Evolutionary conservation across 1,140 invertebrate species (phyloP).

Genomic region (Drosophila subobscura): DNA sequence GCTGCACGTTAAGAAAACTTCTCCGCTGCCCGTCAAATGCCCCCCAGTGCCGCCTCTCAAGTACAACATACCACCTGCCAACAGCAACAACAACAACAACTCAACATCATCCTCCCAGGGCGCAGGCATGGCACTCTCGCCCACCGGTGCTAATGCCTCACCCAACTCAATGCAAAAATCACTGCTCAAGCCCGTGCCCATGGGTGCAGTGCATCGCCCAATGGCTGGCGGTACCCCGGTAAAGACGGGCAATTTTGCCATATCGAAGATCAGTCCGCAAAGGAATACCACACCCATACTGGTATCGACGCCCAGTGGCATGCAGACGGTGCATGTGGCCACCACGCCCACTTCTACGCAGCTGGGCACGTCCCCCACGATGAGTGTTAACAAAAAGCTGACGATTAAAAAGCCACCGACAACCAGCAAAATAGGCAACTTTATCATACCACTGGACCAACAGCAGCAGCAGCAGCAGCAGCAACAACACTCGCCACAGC

Average conservation of each 20-base stretch:
- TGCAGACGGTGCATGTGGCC: slow-evolving; percentile 82
- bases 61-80: slow-evolving; percentile 63
- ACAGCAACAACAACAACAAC: too few relatives aligned
- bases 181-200: slow-evolving; percentile 56
- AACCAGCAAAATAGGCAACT: slow-evolving; percentile 33
- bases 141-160: slow-evolving; percentile 11
- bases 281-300: slow-evolving; percentile 75
- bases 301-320: slow-evolving; percentile 74
- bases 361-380: slow-evolving; percentile 13
- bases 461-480: slow-evolving; percentile 38
- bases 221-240: slow-evolving; percentile 8
- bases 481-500: slow-evolving; percentile 8
- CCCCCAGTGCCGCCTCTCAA: slow-evolving; percentile 78
- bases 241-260: slow-evolving; percentile 23
- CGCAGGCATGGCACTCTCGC: slow-evolving; percentile 12
- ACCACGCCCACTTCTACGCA: slow-evolving; percentile 51
- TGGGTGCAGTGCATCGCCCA: slow-evolving; percentile 19
- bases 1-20: slow-evolving; percentile 43
- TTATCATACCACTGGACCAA: slow-evolving; percentile 62
- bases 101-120: not conserved
- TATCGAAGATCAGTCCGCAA: slow-evolving; percentile 49
- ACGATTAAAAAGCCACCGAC: slow-evolving; percentile 57
- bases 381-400: slow-evolving; percentile 53
- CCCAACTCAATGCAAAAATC: slow-evolving; percentile 62
- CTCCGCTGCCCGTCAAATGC: slow-evolving; percentile 51